Percentiles rank a stretch among this genome's conserved stretches.
These are phyloP conservation scores for Drosophila erecta DNA, from an alignment of 1,140 invertebrate species.

Conservation along the genomic window DNA sequence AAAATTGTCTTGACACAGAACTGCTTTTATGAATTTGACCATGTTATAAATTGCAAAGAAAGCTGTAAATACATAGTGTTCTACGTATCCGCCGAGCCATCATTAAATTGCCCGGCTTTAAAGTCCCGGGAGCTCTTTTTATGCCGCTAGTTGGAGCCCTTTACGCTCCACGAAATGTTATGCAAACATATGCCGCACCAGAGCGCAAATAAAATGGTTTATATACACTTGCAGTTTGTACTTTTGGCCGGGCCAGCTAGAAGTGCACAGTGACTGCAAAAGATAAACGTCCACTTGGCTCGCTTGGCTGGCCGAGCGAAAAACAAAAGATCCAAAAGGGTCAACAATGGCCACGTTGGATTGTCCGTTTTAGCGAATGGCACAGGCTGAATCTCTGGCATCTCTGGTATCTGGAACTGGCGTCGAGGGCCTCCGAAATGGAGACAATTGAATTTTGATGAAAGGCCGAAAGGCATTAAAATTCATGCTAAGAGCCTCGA, in stretches of 20 bases:
- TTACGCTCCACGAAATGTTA: conserved; percentile 65
- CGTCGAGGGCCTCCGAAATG: conserved; percentile 56
- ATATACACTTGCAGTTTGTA: conserved; percentile 45
- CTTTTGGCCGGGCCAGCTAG: conserved; percentile 38
- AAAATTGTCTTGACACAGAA: conserved; percentile 20
- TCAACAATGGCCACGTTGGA: conserved; percentile 64
- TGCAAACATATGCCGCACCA: conserved; percentile 77
- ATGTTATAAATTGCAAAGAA: conserved; percentile 24
- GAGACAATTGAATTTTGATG: conserved; percentile 80
- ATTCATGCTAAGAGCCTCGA: conserved; percentile 55
- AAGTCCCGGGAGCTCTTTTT: conserved; percentile 17
- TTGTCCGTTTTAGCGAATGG: conserved; percentile 35
- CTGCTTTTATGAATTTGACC: conserved; percentile 37
- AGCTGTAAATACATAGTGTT: conserved; percentile 20
- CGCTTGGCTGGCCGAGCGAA: conserved; percentile 72
- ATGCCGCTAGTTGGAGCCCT: conserved; percentile 3
- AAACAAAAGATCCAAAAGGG: conserved; percentile 73
- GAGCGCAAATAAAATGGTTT: conserved; percentile 73
- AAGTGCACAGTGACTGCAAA: conserved; percentile 76
- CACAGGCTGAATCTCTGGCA: not conserved
- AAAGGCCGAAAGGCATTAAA: conserved; percentile 59
- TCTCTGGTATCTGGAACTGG: conserved; percentile 41
- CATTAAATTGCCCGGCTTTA: not conserved
- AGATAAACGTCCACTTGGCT: conserved; percentile 80
- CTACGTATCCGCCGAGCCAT: not conserved